Base-by-base conservation (phyloP, 53 echinoderm and acorn worm species). In the Patiria pectinifera region DNA sequence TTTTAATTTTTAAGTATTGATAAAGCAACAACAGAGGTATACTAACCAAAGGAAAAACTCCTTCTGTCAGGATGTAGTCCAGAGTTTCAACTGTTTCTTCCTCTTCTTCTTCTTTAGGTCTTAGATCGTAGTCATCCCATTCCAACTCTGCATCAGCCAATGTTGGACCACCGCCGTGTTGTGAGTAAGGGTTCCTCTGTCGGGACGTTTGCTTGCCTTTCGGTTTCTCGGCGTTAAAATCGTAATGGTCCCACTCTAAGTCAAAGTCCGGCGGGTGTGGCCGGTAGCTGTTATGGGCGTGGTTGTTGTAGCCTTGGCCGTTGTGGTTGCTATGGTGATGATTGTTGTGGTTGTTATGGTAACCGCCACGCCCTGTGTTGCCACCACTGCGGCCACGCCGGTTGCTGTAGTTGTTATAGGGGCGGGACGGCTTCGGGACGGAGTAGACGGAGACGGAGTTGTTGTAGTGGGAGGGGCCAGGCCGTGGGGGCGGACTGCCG, bases 231-330 rank as follows among this genome's bases (percentile, higher is more conserved):
- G 93, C 74, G n/a, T 93, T 93, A 59, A 99, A 82, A 76, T 99
- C 99, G 93, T 95, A 99, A 80, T 96, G 95, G 94, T 99, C 99
- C 99, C 99, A 99, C 82, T 99, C 99, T 49, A 99, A 71, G 84
- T 99, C 99, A 80, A 89, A 87, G 94, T 78, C 96, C 70, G 61
- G 89, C n/a, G 84, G 92, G 45, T 77, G 94, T 48, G 62, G 91
- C 58, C 86, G 80, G 89, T 86, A 91, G 89, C 47, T 91, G 69
- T 80, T 97, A 85, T 95, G 91, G 58, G 86, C 89, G 19, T 93
- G 92, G 85, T 87, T 86, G 90, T 71, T 76, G 87, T 95, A 91
- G 18, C 93, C 85, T 59, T 91, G 89, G 62, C 72, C 66, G 70
- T 63, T 87, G 75, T 74, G 72, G 62, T 82, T 70, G 58, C 46